phyloP scores from a whole-genome alignment of 2,113 vertebrate genomes.

The Acrocephalus arundinaceus region DNA sequence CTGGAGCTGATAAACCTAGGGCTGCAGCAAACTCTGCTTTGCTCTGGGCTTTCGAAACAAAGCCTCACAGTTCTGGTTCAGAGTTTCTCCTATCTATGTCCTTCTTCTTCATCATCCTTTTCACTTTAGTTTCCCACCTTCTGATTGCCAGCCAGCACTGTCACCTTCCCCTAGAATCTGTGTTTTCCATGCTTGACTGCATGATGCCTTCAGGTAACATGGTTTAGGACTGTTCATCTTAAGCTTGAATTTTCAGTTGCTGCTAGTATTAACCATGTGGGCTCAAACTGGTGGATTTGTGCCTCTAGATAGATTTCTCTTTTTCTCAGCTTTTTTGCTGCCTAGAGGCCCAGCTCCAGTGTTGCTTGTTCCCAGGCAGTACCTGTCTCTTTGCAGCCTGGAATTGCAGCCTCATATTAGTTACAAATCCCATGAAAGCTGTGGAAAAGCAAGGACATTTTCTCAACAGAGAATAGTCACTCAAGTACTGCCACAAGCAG shows the following conservation, averaged over 20 bases:
- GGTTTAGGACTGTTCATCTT: background rate
- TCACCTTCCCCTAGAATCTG: background rate
- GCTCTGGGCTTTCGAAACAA: background rate
- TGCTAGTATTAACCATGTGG: background rate
- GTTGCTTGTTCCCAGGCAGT: background rate
- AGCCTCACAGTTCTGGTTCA: background rate
- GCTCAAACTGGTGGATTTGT: background rate
- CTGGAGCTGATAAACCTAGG: background rate
- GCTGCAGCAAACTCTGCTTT: background rate
- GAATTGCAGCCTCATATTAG: background rate
- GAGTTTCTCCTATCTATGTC: background rate
- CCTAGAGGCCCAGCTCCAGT: background rate
- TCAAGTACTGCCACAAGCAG: background rate
- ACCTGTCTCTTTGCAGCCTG: background rate
- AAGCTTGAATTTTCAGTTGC: background rate
- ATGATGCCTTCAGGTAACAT: accelerated
- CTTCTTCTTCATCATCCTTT: background rate
- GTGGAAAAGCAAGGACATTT: background rate
- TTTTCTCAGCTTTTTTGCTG: background rate
- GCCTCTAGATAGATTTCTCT: background rate
- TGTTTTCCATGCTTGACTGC: background rate
- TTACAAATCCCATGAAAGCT: background rate
- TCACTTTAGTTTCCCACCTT: background rate
- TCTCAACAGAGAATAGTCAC: background rate
- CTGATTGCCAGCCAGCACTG: background rate